Percentiles rank a stretch among this genome's conserved stretches.
phyloP scores from a whole-genome alignment of 2,113 vertebrate species.

The Microcebus ravelobensis region DNA sequence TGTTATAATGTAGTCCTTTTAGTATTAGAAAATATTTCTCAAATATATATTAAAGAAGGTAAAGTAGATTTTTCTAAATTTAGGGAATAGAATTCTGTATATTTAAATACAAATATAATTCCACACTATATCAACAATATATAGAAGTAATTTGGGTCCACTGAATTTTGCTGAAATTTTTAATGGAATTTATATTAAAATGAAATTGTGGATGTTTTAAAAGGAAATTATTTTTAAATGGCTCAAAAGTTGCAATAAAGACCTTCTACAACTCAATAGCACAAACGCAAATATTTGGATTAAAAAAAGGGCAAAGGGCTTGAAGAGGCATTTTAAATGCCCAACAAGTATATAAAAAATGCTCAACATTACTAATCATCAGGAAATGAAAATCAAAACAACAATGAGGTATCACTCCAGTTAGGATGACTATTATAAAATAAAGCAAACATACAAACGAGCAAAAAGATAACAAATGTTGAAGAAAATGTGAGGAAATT shows the following conservation, averaged over 20 bases:
- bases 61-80: not conserved
- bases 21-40: not conserved
- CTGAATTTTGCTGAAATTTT: not conserved
- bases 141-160: not conserved
- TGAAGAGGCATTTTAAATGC: not conserved
- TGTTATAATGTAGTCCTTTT: not conserved
- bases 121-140: not conserved
- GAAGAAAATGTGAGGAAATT: not conserved
- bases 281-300: not conserved
- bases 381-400: not conserved
- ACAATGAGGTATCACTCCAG: not conserved
- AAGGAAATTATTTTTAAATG: not conserved
- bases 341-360: not conserved
- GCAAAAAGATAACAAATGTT: not conserved
- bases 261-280: not conserved
- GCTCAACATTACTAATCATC: not conserved
- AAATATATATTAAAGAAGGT: not conserved
- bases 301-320: not conserved
- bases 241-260: not conserved
- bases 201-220: not conserved
- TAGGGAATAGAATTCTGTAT: not conserved
- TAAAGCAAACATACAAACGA: not conserved
- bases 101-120: not conserved
- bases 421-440: not conserved
- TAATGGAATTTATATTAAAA: not conserved